These are phyloP conservation scores for Drosophila recens DNA, from an alignment of 2,888 invertebrate species.

Conservation along the genomic window DNA sequence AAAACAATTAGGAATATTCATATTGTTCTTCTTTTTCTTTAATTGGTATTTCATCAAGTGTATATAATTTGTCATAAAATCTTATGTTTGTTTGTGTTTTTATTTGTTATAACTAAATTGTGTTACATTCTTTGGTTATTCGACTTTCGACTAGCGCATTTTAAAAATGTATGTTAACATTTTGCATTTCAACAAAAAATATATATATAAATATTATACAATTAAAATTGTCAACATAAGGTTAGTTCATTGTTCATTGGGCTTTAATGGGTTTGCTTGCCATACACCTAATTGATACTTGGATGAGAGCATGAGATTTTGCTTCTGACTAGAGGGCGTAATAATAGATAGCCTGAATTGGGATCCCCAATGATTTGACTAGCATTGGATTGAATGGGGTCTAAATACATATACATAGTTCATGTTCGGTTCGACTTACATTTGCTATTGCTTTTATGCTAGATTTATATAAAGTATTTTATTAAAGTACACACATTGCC, in stretches of 20 bases:
- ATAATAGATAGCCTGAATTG: slow-evolving; percentile 15
- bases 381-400: slow-evolving; percentile 4
- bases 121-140: slow-evolving; percentile 54
- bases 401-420: not conserved
- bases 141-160: slow-evolving; percentile 46
- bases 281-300: slow-evolving; percentile 29
- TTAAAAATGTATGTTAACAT: slow-evolving; percentile 72
- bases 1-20: not conserved
- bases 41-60: slow-evolving; percentile 63
- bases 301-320: slow-evolving; percentile 52
- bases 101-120: slow-evolving; percentile 59
- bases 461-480: slow-evolving; percentile 75
- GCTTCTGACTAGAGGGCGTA: slow-evolving; percentile 35
- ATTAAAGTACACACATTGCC: slow-evolving; percentile 74
- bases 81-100: slow-evolving; percentile 25
- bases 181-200: slow-evolving; percentile 60
- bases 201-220: slow-evolving; percentile 70
- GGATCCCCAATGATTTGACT: slow-evolving; percentile 7
- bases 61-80: slow-evolving; percentile 73
- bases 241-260: slow-evolving; percentile 27
- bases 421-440: slow-evolving; percentile 44
- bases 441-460: slow-evolving; percentile 50
- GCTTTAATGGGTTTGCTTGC: not conserved
- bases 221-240: slow-evolving; percentile 60
- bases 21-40: slow-evolving; percentile 52